Conservation (phyloP, 2,888 invertebrate genomes). For the Nymphalis polychloros region DNA sequence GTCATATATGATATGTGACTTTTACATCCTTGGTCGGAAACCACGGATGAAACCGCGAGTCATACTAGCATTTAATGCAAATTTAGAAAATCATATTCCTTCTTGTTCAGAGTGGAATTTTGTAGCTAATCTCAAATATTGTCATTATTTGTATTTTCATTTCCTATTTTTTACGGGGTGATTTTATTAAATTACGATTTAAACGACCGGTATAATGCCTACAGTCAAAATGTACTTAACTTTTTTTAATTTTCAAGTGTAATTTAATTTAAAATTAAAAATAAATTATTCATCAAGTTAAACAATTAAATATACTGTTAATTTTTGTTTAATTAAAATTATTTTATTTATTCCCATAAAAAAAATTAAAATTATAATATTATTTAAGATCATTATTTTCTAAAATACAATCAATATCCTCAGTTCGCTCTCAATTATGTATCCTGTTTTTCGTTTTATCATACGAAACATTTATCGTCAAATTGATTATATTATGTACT, state of each 20-base stretch:
- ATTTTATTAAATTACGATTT: no score
- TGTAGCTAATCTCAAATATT: neutral
- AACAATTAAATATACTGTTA: no score
- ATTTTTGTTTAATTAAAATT: neutral
- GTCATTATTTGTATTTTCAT: neutral
- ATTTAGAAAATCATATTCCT: neutral
- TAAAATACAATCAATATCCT: conserved; percentile 25
- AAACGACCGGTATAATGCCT: no score
- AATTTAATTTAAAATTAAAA: no score
- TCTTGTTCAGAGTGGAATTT: neutral
- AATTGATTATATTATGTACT: conserved; percentile 2
- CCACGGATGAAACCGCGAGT: no score
- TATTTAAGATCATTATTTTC: conserved; percentile 1
- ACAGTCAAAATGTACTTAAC: no score
- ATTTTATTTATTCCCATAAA: neutral
- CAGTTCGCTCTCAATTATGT: conserved; percentile 25
- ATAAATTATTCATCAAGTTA: no score
- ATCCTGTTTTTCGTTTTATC: conserved; percentile 29
- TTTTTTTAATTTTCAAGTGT: no score
- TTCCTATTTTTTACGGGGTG: no score
- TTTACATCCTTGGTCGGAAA: no score
- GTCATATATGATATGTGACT: no score
- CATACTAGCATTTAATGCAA: neutral
- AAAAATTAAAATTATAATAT: neutral
- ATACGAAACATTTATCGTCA: conserved; percentile 8